phyloP scores from a whole-genome alignment of 2,888 invertebrate species.

The Pocota personata region DNA sequence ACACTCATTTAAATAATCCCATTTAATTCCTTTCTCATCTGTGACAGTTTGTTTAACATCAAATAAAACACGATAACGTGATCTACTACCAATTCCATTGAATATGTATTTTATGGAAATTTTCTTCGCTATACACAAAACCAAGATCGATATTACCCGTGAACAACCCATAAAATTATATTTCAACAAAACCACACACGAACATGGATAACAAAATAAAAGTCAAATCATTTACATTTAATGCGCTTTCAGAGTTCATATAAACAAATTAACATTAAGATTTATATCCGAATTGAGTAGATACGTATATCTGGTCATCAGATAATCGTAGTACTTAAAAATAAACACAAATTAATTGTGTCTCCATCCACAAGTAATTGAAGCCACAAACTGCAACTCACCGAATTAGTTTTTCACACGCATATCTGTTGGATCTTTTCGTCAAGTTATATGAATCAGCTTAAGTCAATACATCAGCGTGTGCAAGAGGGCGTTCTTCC shows the following conservation, averaged over 20 bases:
- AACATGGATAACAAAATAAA: background rate
- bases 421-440: background rate
- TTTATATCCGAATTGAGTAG: background rate
- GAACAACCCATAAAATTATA: conserved; percentile 50
- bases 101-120: conserved; percentile 69
- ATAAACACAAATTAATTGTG: conserved; percentile 11
- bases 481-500: conserved; percentile 56
- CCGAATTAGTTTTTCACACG: conserved; percentile 30
- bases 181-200: conserved; percentile 47
- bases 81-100: conserved; percentile 56
- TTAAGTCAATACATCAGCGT: too few species aligned
- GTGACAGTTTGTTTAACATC: conserved; percentile 67
- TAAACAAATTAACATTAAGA: conserved; percentile 39
- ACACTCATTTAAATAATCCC: conserved; percentile 45
- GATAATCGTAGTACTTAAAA: conserved; percentile 5
- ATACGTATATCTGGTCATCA: background rate
- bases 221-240: conserved; percentile 32
- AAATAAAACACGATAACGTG: conserved; percentile 69
- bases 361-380: background rate
- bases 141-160: conserved; percentile 43
- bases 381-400: conserved; percentile 42
- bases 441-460: too few species aligned
- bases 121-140: background rate
- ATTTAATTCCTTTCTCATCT: background rate
- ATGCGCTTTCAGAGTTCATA: conserved; percentile 3